phyloP scores from a whole-genome alignment of 2,113 vertebrate species.

The Charina bottae region DNA sequence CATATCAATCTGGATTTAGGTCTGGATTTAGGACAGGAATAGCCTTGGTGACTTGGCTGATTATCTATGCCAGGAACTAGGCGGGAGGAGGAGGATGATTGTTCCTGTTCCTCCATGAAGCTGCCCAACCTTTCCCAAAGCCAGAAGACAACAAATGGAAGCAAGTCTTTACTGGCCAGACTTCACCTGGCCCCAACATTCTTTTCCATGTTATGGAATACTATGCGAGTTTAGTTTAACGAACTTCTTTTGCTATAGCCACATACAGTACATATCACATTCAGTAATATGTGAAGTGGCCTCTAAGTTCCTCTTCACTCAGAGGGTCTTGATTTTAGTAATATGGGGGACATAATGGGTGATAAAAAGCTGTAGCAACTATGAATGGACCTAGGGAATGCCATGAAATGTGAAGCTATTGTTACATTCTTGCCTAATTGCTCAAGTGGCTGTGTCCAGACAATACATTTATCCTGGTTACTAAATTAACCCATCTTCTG shows the following conservation, averaged over 20 bases:
- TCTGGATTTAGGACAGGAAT: neutral
- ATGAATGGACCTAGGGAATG: neutral
- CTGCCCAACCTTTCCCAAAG: neutral
- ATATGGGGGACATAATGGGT: neutral
- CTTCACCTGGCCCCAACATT: neutral
- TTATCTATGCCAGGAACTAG: neutral
- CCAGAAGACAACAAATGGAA: neutral
- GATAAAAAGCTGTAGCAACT: neutral
- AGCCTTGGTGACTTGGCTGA: neutral
- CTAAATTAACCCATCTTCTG: no score
- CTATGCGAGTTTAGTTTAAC: neutral
- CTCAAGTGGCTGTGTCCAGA: neutral
- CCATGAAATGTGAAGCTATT: neutral
- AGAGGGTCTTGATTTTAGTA: neutral
- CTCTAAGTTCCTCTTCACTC: neutral
- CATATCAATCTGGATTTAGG: neutral
- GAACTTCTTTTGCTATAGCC: neutral
- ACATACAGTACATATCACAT: neutral
- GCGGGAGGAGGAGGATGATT: neutral
- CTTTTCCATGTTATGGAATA: neutral
- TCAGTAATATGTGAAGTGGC: neutral
- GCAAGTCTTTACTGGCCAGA: neutral
- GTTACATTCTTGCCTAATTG: neutral
- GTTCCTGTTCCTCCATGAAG: neutral
- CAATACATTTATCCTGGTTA: no score